Base-by-base conservation (phyloP, 2,888 invertebrate species). In the Ichneumon xanthorius region DNA sequence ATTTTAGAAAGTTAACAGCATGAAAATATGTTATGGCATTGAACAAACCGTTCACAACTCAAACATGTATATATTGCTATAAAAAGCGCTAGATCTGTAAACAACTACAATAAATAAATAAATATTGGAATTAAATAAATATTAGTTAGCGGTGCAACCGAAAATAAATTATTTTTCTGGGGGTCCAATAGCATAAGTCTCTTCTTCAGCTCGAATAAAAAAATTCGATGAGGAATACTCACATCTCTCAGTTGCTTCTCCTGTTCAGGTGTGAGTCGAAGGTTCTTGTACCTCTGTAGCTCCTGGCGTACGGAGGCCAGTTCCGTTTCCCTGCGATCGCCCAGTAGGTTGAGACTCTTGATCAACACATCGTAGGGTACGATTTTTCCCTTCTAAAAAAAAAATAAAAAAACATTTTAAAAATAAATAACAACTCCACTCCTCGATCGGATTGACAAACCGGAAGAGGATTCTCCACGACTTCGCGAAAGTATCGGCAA, bases 401-500 rank as follows among this genome's bases (percentile, higher is more conserved):
- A 37, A 6, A 37, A 37, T 5, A 0, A 7, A 6, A 37, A 37
- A 37, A 37, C 2, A 65, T 68, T 40, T 45, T 45, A 45, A 11
- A n/a, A 72, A 55, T 72, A 9, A 33, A 14, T 16, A 22, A 26
- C 30, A 22, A 26, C 30, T n/a, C 7, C 2, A 53, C 53, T 11
- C 1, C 26, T 26, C 22, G 26, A 30, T 55, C 11, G 19, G 37
- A 26, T 16, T 58, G 55, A 72, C 88, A 45, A 78, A 92, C 92
- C 86, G 88, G 82, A 58, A 88, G 65, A n/a, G 88, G 88, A 75
- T 90, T 88, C 86, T 93, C 92, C 19, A 88, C 88, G 37, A 92
- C 88, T 86, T 93, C 92, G 6, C 91, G 92, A 87, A 93, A 92
- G 85, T 93, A 93, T 71, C 89, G 91, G 26, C 89, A 90, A 85